These are phyloP conservation scores for Aleadryas rufinucha DNA, from an alignment of 2,113 vertebrate species.

Conservation along the genomic window DNA sequence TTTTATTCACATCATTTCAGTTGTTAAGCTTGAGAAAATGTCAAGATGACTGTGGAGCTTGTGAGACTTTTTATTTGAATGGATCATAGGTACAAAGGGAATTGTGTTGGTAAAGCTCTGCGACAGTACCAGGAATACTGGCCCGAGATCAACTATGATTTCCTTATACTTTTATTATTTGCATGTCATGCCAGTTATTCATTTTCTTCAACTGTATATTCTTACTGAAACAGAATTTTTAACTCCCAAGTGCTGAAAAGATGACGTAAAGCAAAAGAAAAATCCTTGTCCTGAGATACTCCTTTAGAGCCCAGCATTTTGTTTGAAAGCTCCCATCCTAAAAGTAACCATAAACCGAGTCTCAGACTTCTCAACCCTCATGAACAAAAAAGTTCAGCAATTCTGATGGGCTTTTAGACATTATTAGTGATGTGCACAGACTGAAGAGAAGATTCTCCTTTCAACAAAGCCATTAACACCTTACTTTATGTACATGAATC, in stretches of 20 bases:
- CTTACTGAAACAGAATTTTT: not conserved
- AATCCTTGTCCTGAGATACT: not conserved
- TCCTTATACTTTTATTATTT: not conserved
- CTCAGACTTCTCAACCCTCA: not conserved
- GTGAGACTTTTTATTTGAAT: not conserved
- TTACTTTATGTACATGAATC: not conserved
- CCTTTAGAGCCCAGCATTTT: not conserved
- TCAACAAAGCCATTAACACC: not conserved
- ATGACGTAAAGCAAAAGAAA: not conserved
- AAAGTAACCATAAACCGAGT: not conserved
- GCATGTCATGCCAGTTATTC: not conserved
- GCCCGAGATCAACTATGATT: not conserved
- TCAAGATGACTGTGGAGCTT: not conserved
- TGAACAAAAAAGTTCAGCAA: not conserved
- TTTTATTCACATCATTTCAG: not conserved
- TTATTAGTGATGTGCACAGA: not conserved
- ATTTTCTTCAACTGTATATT: not conserved
- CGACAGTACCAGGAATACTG: rapidly evolving
- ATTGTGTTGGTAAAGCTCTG: not conserved
- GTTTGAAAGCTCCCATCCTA: not conserved
- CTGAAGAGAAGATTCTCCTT: not conserved
- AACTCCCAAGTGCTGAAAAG: not conserved
- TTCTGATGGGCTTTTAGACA: not conserved
- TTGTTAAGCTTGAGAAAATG: not conserved
- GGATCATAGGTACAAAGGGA: not conserved